A percentile compares a stretch with the other conserved stretches of the same genome.
These are phyloP conservation scores for Drosophila falleni DNA, from an alignment of 2,888 invertebrate species.

Conservation along the genomic window DNA sequence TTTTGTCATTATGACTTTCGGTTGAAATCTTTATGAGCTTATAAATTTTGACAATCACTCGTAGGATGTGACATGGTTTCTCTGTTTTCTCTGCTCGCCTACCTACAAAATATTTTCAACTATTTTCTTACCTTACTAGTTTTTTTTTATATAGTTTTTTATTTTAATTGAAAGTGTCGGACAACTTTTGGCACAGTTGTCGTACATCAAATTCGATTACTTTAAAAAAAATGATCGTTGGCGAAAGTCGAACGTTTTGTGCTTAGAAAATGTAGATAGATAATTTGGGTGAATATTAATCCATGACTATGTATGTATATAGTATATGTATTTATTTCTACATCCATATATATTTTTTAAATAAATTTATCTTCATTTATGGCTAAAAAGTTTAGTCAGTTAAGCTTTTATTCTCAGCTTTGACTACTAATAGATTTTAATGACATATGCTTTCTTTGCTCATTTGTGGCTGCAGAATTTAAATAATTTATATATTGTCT, in stretches of 20 bases:
- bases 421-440: not conserved
- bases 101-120: constrained; percentile 30
- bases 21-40: constrained; percentile 76
- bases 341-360: too few relatives aligned
- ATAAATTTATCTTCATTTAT: too few relatives aligned
- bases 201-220: constrained; percentile 63
- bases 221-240: constrained; percentile 64
- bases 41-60: constrained; percentile 68
- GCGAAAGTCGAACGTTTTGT: not conserved
- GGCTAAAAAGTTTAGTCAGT: too few relatives aligned
- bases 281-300: not conserved
- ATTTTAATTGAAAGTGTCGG: constrained; percentile 40
- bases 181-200: constrained; percentile 72
- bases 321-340: too few relatives aligned
- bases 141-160: constrained; percentile 19
- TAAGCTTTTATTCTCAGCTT: too few relatives aligned
- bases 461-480: constrained; percentile 27
- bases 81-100: constrained; percentile 16
- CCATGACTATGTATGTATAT: too few relatives aligned
- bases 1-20: constrained; percentile 68
- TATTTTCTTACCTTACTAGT: constrained; percentile 20
- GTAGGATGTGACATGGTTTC: constrained; percentile 15
- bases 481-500: constrained; percentile 48
- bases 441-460: constrained; percentile 2
- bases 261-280: not conserved